Conservation (phyloP, 2,797 vertebrate species). For the Zenarchopterus dispar region DNA sequence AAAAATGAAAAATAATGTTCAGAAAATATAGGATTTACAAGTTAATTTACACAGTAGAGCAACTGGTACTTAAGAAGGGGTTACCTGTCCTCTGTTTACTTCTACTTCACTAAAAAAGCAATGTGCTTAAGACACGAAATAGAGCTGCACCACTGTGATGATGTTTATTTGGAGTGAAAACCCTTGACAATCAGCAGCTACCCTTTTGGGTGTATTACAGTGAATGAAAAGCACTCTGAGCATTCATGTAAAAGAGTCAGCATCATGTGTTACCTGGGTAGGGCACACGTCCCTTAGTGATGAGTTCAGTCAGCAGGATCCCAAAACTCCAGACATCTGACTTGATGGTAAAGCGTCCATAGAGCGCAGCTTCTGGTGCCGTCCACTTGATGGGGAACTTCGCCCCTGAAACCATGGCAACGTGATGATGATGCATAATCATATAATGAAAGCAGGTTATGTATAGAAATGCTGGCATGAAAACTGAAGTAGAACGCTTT, state of each 20-base stretch:
- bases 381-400: constrained; percentile 99
- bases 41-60: constrained; percentile 19
- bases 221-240: too few relatives aligned
- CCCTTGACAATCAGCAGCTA: neutral
- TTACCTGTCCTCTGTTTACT: neutral
- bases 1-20: neutral
- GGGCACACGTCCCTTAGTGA: constrained; percentile 95
- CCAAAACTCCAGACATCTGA: constrained; percentile 98
- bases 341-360: constrained; percentile 95
- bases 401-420: constrained; percentile 86
- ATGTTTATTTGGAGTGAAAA: constrained; percentile 14
- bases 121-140: neutral
- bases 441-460: constrained; percentile 57
- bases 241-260: neutral
- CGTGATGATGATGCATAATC: constrained; percentile 57
- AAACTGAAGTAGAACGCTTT: constrained; percentile 41
- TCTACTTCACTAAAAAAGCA: constrained; percentile 4
- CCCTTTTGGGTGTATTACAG: too few relatives aligned
- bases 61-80: constrained; percentile 10
- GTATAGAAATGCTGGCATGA: constrained; percentile 58
- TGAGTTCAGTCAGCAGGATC: constrained; percentile 93
- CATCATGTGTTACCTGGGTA: constrained; percentile 87
- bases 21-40: constrained; percentile 8
- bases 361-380: constrained; percentile 94
- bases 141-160: neutral